These are phyloP conservation scores for Bombus sibiricus DNA, from an alignment of 1,140 invertebrate genomes.

Conservation along the genomic window DNA sequence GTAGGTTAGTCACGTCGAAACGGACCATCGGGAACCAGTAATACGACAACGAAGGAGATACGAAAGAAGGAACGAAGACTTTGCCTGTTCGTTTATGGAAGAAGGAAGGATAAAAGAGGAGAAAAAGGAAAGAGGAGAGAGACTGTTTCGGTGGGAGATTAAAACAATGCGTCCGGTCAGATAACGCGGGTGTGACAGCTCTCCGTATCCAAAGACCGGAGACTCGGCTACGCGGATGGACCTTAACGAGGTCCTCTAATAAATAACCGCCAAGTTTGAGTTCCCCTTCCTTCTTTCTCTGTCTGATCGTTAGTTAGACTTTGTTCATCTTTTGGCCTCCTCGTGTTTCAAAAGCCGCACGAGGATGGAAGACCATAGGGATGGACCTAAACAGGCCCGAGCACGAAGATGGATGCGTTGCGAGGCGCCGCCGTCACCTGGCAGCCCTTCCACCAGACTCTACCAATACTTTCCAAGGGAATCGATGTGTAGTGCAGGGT, in stretches of 20 bases:
- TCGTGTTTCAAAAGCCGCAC: constrained; percentile 56
- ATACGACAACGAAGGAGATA: constrained; percentile 30
- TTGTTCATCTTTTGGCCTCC: constrained; percentile 15
- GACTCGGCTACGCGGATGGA: constrained; percentile 62
- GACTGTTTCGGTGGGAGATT: constrained; percentile 67
- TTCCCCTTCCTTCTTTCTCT: constrained; percentile 5
- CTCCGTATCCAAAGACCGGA: constrained; percentile 59
- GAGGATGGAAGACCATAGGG: constrained; percentile 58
- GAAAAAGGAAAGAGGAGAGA: neutral
- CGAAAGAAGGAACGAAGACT: neutral
- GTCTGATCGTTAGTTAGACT: neutral
- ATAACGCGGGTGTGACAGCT: constrained; percentile 75
- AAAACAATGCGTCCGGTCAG: constrained; percentile 72
- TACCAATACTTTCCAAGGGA: constrained; percentile 50
- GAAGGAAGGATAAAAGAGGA: neutral
- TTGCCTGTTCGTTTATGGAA: neutral
- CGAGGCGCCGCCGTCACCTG: constrained; percentile 81
- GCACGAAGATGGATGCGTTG: constrained; percentile 79
- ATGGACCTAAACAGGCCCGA: constrained; percentile 58
- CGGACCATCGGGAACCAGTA: constrained; percentile 17
- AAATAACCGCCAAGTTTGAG: constrained; percentile 74
- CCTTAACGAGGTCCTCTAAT: constrained; percentile 76
- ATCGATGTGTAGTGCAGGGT: neutral
- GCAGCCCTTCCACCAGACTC: constrained; percentile 70
- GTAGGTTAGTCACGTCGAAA: constrained; percentile 53